phyloP scores from a whole-genome alignment of 2,888 invertebrate species.

The Cecidostiba fungosa region DNA sequence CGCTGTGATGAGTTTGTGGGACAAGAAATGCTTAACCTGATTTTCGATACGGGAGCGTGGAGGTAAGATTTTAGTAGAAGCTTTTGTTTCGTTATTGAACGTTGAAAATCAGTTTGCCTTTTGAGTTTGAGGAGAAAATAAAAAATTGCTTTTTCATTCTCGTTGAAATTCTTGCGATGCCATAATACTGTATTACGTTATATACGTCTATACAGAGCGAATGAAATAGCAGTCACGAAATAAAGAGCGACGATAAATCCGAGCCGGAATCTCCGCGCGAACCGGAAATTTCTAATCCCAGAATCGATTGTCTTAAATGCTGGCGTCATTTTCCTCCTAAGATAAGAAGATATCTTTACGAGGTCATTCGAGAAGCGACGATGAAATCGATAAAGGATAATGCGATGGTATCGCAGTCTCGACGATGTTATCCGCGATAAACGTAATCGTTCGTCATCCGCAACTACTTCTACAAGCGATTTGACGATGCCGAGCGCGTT shows the following conservation, averaged over 20 bases:
- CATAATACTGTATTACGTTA: background rate
- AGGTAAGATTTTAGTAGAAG: background rate
- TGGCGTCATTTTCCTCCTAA: conserved; percentile 24
- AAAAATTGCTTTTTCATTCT: too few species aligned
- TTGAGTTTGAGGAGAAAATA: too few species aligned
- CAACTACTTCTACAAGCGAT: conserved; percentile 6
- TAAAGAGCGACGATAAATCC: conserved; percentile 2
- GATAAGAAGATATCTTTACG: conserved; percentile 42
- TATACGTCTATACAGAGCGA: background rate
- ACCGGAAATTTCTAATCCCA: conserved; percentile 42
- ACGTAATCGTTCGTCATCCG: conserved; percentile 41
- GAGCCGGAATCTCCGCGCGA: background rate
- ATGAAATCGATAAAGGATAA: conserved; percentile 54
- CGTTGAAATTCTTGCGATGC: too few species aligned
- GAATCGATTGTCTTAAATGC: conserved; percentile 39
- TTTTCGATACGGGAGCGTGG: background rate
- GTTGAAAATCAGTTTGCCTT: background rate
- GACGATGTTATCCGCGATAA: conserved; percentile 41
- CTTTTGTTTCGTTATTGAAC: background rate
- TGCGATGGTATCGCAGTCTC: conserved; percentile 36
- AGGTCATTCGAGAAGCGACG: conserved; percentile 30
- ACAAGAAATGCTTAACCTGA: background rate
- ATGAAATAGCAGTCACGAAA: conserved; percentile 1
- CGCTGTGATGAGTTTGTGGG: background rate
- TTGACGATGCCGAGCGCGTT: background rate